phyloP scores from a whole-genome alignment of 2,113 vertebrate genomes.

The Pomatostomus ruficeps region DNA sequence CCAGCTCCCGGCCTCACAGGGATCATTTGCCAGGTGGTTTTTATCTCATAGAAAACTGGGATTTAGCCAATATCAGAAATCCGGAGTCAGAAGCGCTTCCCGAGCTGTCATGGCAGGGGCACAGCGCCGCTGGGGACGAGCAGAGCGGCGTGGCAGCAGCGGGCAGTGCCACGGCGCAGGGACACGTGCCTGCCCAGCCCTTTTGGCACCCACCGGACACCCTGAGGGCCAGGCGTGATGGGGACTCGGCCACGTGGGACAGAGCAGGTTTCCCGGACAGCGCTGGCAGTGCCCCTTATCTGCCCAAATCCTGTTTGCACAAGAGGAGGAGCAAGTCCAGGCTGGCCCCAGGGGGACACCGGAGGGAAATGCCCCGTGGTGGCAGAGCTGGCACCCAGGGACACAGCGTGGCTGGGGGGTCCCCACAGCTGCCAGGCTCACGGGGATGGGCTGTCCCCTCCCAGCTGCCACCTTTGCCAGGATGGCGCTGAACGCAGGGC shows the following conservation, averaged over 20 bases:
- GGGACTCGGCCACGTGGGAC: background rate
- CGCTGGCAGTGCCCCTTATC: background rate
- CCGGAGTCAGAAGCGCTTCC: background rate
- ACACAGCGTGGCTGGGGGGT: fast-evolving
- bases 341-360: background rate
- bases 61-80: background rate
- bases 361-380: background rate
- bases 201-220: background rate
- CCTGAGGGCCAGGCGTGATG: fast-evolving
- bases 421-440: background rate
- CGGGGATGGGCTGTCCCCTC: fast-evolving
- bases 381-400: background rate
- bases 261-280: background rate
- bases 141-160: background rate
- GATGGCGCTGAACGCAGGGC: fast-evolving
- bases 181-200: background rate
- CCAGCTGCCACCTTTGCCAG: background rate
- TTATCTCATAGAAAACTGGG: background rate
- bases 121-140: fast-evolving
- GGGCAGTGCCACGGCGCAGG: background rate
- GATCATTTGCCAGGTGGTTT: background rate
- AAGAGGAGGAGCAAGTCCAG: background rate
- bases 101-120: fast-evolving
- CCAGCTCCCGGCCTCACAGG: fast-evolving
- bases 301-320: background rate